Evolutionary conservation across 2,113 vertebrate species (phyloP), one percentile per base, ranked within the genome.

Genomic region (Artemisiospiza belli): DNA sequence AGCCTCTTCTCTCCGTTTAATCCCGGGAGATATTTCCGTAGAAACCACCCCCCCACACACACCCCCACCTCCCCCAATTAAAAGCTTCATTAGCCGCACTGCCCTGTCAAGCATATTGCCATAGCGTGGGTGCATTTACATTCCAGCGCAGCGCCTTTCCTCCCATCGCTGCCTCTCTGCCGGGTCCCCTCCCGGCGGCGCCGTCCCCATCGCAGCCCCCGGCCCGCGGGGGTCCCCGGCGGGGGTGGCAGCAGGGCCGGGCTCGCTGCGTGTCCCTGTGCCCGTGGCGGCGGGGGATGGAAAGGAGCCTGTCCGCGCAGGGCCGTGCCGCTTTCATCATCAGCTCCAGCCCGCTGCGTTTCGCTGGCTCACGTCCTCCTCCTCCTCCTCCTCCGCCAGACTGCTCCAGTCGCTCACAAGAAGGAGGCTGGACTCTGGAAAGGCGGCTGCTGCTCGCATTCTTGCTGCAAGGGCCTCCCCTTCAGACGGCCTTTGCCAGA

Each of bases 391-490:
- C 96, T 95, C 61, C 95, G 96, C 97, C 97, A 98, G 98, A 97
- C 97, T 97, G 97, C 97, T 98, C 94, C 94, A 97, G 98, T 97
- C 95, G 96, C 98, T 98, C 96, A 89, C 97, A 97, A 97, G 97
- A 96, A 98, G 98, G 98, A 98, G 98, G 98, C 96, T 96, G 97
- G 94, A 97, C 97, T 98, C 95, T 92, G 97, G 51, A 93, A 94
- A 95, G 90, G 93, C 79, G 49, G 88, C 95, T 96, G 97, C 86
- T 59, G 74, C 89, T 96, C 92, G 83, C 94, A 98, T 98, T 98
- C 98, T 98, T 98, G 98, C 98, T 97, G 97, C 97, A 98, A 98
- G 98, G 98, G 98, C 98, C 98, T 98, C 98, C 98, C 98, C 98
- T 97, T 98, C 97, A 97, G 98, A 98, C 97, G 96, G 97, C 98